These are phyloP conservation scores for Agrochola macilenta DNA, from an alignment of 2,888 invertebrate genomes.

Conservation along the genomic window DNA sequence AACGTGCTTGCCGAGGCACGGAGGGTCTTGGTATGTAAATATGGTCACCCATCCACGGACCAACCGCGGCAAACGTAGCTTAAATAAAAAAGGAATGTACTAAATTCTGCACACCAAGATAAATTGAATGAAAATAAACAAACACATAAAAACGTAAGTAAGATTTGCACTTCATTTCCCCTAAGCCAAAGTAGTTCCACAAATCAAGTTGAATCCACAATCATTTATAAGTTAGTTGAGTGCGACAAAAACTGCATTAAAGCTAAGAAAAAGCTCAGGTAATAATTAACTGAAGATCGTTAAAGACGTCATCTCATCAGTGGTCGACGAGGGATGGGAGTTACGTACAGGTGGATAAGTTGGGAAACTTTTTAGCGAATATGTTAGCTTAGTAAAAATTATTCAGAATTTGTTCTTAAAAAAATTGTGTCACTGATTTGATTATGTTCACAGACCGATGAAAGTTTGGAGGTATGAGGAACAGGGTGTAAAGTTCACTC, in stretches of 20 bases:
- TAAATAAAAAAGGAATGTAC: no score
- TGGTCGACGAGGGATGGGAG: conserved; percentile 24
- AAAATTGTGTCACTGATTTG: neutral
- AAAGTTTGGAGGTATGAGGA: neutral
- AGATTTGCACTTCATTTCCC: neutral
- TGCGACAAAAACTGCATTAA: conserved; percentile 56
- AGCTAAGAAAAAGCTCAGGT: conserved; percentile 54
- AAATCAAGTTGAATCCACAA: conserved; percentile 2
- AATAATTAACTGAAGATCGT: conserved; percentile 56
- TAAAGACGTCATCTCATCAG: conserved; percentile 52
- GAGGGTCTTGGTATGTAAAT: no score
- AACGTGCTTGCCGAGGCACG: no score
- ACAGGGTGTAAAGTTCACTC: no score
- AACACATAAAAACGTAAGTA: neutral
- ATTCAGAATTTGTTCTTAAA: neutral
- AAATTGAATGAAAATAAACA: neutral
- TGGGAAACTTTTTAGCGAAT: neutral
- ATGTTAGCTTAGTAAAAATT: neutral
- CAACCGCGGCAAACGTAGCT: no score
- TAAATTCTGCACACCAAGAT: neutral
- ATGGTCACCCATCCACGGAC: no score
- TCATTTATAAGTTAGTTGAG: conserved; percentile 49
- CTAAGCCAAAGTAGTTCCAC: conserved; percentile 6
- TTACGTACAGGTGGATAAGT: conserved; percentile 2
- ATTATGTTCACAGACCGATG: neutral